A percentile compares a stretch with the other conserved stretches of the same genome.
Conservation (phyloP, 2,888 invertebrate species). For the Tyria jacobaeae region DNA sequence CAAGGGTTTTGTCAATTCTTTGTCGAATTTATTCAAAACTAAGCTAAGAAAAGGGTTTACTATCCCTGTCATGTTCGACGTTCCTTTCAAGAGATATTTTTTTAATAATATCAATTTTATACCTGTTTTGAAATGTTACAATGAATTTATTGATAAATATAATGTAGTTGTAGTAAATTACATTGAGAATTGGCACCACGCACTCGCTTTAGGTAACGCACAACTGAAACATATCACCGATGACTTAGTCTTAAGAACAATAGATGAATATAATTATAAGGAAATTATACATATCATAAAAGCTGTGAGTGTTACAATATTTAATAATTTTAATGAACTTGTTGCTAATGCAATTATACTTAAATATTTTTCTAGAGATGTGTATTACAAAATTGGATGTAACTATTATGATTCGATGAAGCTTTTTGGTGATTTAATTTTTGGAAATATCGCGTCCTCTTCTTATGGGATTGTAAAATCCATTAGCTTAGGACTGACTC, state of each 20-base stretch:
- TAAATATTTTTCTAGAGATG: constrained; percentile 87
- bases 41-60: constrained; percentile 47
- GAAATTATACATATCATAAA: constrained; percentile 84
- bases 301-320: constrained; percentile 87
- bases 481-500: constrained; percentile 84
- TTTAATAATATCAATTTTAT: constrained; percentile 69
- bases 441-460: constrained; percentile 84
- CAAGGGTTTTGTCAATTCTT: constrained; percentile 71
- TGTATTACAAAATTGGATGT: constrained; percentile 82
- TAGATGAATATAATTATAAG: constrained; percentile 78
- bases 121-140: constrained; percentile 78
- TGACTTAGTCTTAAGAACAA: constrained; percentile 66
- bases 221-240: constrained; percentile 70
- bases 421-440: constrained; percentile 81
- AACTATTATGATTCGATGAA: constrained; percentile 73
- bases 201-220: constrained; percentile 82
- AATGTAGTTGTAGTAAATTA: constrained; percentile 71
- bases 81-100: constrained; percentile 77
- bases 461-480: constrained; percentile 84
- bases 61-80: constrained; percentile 56
- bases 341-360: constrained; percentile 83
- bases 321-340: constrained; percentile 81
- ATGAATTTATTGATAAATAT: constrained; percentile 74
- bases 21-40: constrained; percentile 74
- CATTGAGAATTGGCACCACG: constrained; percentile 68